These are phyloP conservation scores for Scaptomyza pallida DNA, from an alignment of 1,140 invertebrate species.

Conservation along the genomic window DNA sequence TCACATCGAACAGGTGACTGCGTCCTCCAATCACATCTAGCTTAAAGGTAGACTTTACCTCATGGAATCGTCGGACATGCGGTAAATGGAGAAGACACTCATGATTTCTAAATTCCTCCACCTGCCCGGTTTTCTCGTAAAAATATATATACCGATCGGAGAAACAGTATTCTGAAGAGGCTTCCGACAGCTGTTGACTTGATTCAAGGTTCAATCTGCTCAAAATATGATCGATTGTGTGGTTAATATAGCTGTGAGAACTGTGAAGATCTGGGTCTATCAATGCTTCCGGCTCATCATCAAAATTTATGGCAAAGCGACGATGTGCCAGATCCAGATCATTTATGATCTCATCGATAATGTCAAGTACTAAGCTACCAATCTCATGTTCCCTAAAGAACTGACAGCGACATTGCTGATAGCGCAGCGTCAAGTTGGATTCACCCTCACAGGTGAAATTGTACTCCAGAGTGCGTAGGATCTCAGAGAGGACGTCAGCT, in stretches of 20 bases:
- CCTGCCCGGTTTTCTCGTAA: constrained; percentile 56
- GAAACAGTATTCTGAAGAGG: constrained; percentile 67
- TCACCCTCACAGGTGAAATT: constrained; percentile 57
- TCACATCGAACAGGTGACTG: constrained; percentile 49
- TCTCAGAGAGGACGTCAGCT: constrained; percentile 60
- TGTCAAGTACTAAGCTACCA: constrained; percentile 42
- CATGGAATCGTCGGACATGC: constrained; percentile 47
- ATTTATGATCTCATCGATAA: constrained; percentile 69
- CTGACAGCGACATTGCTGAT: constrained; percentile 66
- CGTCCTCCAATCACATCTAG: constrained; percentile 59
- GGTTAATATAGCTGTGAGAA: constrained; percentile 37
- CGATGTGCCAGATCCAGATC: constrained; percentile 61
- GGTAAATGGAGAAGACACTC: constrained; percentile 61
- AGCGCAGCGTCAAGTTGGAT: constrained; percentile 63
- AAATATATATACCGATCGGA: constrained; percentile 67
- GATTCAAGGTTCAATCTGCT: constrained; percentile 60
- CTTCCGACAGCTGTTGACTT: constrained; percentile 55
- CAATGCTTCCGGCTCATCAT: neutral
- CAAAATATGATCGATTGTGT: constrained; percentile 60
- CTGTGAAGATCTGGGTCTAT: constrained; percentile 37
- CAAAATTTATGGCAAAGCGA: constrained; percentile 35
- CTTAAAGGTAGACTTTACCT: constrained; percentile 50
- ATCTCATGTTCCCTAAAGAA: constrained; percentile 22
- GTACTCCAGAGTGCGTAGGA: constrained; percentile 67
- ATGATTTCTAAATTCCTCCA: neutral